Conservation (phyloP, 2,888 invertebrate genomes). For the Megaustenia siamemsis region DNA sequence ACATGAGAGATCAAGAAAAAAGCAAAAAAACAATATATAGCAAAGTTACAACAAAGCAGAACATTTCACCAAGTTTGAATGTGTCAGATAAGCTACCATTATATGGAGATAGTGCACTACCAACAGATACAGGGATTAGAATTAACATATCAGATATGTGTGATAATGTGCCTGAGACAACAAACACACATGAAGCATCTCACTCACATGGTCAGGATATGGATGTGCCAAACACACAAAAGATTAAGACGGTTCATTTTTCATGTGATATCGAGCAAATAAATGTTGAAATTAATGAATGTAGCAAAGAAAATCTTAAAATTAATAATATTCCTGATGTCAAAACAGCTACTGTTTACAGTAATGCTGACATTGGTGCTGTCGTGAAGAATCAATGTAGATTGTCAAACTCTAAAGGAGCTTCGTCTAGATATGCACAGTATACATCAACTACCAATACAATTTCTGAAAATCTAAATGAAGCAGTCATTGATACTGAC, state of each 20-base stretch:
- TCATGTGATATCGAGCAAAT: not conserved
- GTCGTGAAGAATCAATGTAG: no score
- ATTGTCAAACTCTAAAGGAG: not conserved
- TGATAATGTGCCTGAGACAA: not conserved
- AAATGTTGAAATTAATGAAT: not conserved
- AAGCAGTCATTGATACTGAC: no score
- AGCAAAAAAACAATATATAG: not conserved
- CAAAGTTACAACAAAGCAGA: not conserved
- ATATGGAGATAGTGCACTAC: no score
- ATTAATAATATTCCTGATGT: not conserved
- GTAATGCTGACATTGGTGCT: not conserved
- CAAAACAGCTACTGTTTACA: not conserved
- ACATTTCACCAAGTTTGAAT: not conserved
- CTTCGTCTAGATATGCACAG: not conserved
- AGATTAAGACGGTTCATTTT: constrained; percentile 35
- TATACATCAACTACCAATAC: no score
- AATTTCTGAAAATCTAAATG: not conserved
- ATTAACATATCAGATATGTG: not conserved
- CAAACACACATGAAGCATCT: not conserved
- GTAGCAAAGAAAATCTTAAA: not conserved
- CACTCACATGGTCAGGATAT: not conserved
- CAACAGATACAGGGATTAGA: not conserved
- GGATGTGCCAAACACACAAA: not conserved
- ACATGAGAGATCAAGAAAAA: not conserved
- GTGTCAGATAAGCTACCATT: not conserved